phyloP scores from a whole-genome alignment of 2,113 vertebrate species.

The Alosa alosa region DNA sequence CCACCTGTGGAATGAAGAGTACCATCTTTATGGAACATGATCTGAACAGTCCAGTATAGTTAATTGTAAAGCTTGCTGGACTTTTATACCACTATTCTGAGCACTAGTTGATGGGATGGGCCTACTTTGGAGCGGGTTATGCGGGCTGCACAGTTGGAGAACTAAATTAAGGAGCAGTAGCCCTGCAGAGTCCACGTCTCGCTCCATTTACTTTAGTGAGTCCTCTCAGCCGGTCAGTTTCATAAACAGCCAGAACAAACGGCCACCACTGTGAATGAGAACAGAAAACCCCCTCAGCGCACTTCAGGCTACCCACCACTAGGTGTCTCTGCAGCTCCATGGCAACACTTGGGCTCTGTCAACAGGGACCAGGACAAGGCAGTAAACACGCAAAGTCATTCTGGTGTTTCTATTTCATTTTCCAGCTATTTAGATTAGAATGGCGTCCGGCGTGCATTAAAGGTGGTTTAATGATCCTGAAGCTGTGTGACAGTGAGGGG shows the following conservation, averaged over 20 bases:
- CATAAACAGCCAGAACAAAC: background rate
- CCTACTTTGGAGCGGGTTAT: background rate
- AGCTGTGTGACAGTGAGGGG: constrained; percentile 16
- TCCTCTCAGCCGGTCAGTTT: background rate
- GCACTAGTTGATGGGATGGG: background rate
- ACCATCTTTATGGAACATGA: background rate
- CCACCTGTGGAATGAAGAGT: background rate
- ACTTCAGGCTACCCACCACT: constrained; percentile 53
- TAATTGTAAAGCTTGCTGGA: background rate
- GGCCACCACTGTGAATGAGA: background rate
- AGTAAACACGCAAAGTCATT: constrained; percentile 41
- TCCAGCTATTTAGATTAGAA: constrained; percentile 60
- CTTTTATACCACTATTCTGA: background rate
- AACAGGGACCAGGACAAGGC: constrained; percentile 18
- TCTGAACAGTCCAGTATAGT: background rate
- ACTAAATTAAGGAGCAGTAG: background rate
- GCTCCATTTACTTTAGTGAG: constrained; percentile 29
- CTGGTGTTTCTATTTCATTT: constrained; percentile 59
- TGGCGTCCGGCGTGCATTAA: constrained; percentile 52
- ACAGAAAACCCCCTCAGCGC: background rate
- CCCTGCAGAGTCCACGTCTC: background rate
- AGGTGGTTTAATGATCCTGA: constrained; percentile 54
- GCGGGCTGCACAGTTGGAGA: background rate
- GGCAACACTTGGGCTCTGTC: background rate
- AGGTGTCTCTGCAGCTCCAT: constrained; percentile 67